phyloP scores from a whole-genome alignment of 2,113 vertebrate species.

The Trachemys scripta region DNA sequence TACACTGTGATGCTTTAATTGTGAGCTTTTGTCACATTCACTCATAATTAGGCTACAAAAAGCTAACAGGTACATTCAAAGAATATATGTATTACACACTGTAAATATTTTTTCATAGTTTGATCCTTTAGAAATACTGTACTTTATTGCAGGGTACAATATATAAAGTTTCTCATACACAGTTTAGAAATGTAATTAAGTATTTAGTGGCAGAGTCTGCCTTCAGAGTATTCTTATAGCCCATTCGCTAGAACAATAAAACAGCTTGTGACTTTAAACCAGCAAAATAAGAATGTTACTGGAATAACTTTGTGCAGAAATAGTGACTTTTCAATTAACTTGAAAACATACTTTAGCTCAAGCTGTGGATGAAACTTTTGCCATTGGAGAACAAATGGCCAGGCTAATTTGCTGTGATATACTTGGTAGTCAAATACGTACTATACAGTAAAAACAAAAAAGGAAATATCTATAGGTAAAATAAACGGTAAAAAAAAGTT shows the following conservation, averaged over 20 bases:
- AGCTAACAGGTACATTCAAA: not conserved
- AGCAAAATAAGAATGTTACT: not conserved
- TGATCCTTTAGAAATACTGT: not conserved
- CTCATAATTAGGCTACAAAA: conserved; percentile 5
- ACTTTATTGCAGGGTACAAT: not conserved
- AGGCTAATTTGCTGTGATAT: not conserved
- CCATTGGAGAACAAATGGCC: not conserved
- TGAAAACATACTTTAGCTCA: not conserved
- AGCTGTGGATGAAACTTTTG: not conserved
- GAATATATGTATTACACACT: not conserved
- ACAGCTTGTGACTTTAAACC: not conserved
- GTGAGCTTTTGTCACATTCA: conserved; percentile 27
- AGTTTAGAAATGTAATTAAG: not conserved
- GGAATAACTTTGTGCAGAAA: not conserved
- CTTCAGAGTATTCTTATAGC: not conserved
- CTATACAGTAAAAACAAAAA: not conserved
- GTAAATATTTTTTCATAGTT: not conserved
- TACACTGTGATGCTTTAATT: not conserved
- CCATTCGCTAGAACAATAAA: not conserved
- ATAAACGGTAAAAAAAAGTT: not conserved
- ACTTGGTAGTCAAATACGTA: not conserved
- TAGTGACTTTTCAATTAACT: not conserved
- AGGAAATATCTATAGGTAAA: not conserved
- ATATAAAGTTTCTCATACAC: not conserved
- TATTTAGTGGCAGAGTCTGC: not conserved